Evolutionary conservation across 35 echinoderm and acorn worm genomes (phyloP).

Genomic region (Heliocidaris erythrogramma): DNA sequence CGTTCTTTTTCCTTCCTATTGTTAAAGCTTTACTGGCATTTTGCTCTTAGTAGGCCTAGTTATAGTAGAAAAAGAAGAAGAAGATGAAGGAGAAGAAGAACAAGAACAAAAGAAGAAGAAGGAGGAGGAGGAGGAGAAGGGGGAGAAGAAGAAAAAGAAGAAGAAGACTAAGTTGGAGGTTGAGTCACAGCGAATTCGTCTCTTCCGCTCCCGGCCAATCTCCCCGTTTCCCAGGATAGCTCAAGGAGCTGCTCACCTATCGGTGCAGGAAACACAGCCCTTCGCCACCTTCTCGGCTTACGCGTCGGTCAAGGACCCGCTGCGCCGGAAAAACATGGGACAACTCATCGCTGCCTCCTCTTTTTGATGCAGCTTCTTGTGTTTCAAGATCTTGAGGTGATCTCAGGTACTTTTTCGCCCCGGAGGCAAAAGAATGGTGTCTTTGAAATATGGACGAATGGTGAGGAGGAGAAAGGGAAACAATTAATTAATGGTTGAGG

Average conservation of each 20-base stretch:
- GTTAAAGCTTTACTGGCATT: no score
- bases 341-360: neutral
- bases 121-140: no score
- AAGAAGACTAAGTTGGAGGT: neutral
- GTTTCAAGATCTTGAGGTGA: neutral
- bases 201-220: neutral
- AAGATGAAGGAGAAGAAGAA: no score
- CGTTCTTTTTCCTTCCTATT: no score
- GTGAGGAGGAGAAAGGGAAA: neutral
- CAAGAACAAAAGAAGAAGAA: no score
- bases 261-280: constrained; percentile 22
- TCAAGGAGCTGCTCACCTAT: neutral
- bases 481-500: neutral
- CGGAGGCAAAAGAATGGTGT: neutral
- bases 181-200: neutral
- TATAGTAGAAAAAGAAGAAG: no score
- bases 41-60: no score
- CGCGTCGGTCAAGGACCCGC: constrained; percentile 24
- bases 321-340: constrained; percentile 29
- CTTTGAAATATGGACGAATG: neutral
- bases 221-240: constrained; percentile 7
- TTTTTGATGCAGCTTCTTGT: neutral
- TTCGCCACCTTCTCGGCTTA: constrained; percentile 37
- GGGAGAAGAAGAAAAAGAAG: neutral
- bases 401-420: neutral